A percentile compares a stretch with the other conserved stretches of the same genome.
Evolutionary conservation across 23 tunicate species (phyloP).

Genomic region (Pegea sp.): DNA sequence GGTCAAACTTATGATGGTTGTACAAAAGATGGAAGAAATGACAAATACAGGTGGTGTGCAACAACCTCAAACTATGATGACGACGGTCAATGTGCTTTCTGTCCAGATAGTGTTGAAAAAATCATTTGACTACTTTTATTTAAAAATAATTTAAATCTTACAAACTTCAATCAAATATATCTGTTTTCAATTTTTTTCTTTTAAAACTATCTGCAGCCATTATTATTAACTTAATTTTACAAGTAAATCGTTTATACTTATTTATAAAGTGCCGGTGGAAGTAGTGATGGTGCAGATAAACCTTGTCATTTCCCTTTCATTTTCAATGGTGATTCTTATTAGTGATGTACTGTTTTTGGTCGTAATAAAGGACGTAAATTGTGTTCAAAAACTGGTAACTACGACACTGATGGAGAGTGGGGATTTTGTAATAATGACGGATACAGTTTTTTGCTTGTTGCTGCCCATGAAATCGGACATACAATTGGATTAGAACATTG

Average conservation of each 20-base stretch:
- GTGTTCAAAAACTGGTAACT: conserved; percentile 72
- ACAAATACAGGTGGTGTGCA: conserved; percentile 89
- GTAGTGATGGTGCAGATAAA: conserved; percentile 49
- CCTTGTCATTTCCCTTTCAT: no score
- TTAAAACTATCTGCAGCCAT: no score
- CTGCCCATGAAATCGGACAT: no score
- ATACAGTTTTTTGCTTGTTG: no score
- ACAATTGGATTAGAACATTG: conserved; percentile 90
- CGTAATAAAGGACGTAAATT: conserved; percentile 34
- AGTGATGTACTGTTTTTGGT: conserved; percentile 55
- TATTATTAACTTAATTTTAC: no score
- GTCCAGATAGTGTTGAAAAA: conserved; percentile 81
- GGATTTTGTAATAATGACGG: no score
- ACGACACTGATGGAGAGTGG: conserved; percentile 65
- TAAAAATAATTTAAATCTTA: no score
- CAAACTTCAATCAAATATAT: no score
- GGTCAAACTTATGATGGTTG: conserved; percentile 46
- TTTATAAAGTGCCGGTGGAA: conserved; percentile 89
- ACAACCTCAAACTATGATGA: conserved; percentile 36
- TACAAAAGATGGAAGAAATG: conserved; percentile 59
- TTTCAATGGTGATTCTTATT: conserved; percentile 38
- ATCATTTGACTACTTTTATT: no score
- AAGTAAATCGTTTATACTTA: no score
- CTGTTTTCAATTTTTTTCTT: no score
- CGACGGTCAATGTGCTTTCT: conserved; percentile 58